Conservation (phyloP, 2,797 vertebrate species). For the Etheostoma nigrum region DNA sequence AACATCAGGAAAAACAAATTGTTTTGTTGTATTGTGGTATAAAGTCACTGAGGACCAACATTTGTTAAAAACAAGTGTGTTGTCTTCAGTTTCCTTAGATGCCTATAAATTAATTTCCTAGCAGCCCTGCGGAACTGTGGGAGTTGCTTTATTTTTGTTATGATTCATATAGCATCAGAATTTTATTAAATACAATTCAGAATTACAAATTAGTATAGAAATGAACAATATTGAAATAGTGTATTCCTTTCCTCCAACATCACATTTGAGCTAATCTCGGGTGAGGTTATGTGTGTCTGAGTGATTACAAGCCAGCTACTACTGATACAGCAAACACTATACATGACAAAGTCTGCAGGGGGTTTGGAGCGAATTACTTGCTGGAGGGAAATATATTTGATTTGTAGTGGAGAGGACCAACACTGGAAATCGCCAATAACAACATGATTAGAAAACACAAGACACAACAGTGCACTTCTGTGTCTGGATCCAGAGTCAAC, state of each 20-base stretch:
- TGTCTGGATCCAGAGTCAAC: background rate
- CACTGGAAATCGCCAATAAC: background rate
- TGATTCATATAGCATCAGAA: background rate
- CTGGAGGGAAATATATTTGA: background rate
- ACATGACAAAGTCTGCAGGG: slow-evolving; percentile 11
- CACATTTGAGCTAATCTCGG: slow-evolving; percentile 10
- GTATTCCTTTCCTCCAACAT: slow-evolving; percentile 1
- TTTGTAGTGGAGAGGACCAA: background rate
- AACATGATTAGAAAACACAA: background rate
- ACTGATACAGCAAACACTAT: slow-evolving; percentile 16
- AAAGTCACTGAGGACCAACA: background rate
- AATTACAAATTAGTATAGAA: slow-evolving; percentile 4
- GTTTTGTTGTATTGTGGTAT: background rate
- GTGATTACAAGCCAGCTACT: slow-evolving; percentile 7
- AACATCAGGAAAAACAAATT: background rate
- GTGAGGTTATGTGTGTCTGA: slow-evolving; percentile 13
- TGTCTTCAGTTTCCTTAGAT: background rate
- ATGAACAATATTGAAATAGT: background rate
- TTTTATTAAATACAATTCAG: background rate
- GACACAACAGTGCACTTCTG: background rate
- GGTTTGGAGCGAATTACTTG: background rate
- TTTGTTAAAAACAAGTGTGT: background rate
- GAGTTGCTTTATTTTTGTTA: background rate
- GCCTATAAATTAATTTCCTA: background rate
- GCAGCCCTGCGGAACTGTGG: background rate